phyloP scores from a whole-genome alignment of 2,888 invertebrate species.

The Venusia cambrica region DNA sequence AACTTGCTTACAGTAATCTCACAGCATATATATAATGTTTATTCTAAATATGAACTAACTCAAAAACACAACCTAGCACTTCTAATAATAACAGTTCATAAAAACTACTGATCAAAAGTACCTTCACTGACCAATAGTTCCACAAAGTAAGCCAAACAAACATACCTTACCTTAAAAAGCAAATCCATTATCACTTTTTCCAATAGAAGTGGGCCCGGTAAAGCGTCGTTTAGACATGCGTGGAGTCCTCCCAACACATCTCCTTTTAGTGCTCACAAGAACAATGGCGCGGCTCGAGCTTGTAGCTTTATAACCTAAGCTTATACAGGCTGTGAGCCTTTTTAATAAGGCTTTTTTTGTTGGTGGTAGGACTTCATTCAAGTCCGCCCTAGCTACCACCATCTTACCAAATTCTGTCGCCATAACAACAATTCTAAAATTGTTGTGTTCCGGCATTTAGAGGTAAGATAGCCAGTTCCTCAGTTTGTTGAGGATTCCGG shows the following conservation, averaged over 20 bases:
- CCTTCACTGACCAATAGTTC: background rate
- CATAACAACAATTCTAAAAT: too few relatives aligned
- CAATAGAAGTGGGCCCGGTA: slow-evolving; percentile 23
- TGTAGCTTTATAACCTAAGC: slow-evolving; percentile 22
- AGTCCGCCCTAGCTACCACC: too few relatives aligned
- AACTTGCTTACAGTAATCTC: background rate
- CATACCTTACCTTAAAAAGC: slow-evolving; percentile 31
- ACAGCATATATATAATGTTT: too few relatives aligned
- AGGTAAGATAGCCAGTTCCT: too few relatives aligned
- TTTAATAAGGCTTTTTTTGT: too few relatives aligned
- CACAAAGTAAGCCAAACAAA: slow-evolving; percentile 2
- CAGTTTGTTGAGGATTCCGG: too few relatives aligned
- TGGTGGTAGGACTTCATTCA: background rate
- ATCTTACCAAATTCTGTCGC: too few relatives aligned
- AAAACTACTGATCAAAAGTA: too few relatives aligned
- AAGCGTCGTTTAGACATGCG: slow-evolving; percentile 41
- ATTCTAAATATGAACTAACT: too few relatives aligned
- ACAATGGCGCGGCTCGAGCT: slow-evolving; percentile 38
- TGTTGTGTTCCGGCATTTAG: too few relatives aligned
- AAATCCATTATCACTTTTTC: slow-evolving; percentile 29
- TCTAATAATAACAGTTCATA: too few relatives aligned
- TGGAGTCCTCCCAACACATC: slow-evolving; percentile 48
- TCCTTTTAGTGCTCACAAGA: slow-evolving; percentile 65
- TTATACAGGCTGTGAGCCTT: slow-evolving; percentile 18
- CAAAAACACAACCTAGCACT: too few relatives aligned